Evolutionary conservation across 37 sponge, comb jelly and placozoan species (phyloP), one percentile per base, ranked within the genome.

Genomic region (Corticium candelabrum): DNA sequence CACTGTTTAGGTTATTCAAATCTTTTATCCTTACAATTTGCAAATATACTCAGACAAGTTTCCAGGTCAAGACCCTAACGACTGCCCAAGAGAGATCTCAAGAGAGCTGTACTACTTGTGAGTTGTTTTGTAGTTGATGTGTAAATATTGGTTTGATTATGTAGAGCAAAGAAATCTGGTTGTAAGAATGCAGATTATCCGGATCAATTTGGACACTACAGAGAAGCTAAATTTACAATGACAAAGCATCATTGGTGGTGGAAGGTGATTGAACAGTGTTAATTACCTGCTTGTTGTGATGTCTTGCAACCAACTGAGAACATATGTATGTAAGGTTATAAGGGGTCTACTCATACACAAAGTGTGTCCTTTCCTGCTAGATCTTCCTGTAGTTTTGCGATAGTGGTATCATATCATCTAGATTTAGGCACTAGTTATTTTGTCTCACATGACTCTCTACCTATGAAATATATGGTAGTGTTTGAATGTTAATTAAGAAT

Each of bases 161-260:
- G 32, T 75, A 90, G 91, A 30, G 94, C 91, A 32, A 5, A 41
- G 35, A 32, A 40, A 0, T 40, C 76, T 29, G 73, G 78, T 32
- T 94, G 94, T 39, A 81, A 78, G 40, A 90, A 94, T 75, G 91
- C 91, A 1, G 68, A 34, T 0, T 57, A 85, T 56, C 94, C 94
- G 1, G 94, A 94, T 72, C 72, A 62, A 36, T 94, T 84, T 40
- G 91, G 94, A 3, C 89, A 94, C 75, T 94, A 90, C 80, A 76
- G 94, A 39, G 88, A 90, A 74, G 94, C 91, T 0, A 40, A 37
- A 0, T 50, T 88, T 31, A 90, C 91, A 15, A 83, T 87, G 37
- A 87, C 90, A 68, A 94, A 94, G 76, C 94, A 94, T 68, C 94
- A 94, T 77, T 94, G 94, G 94, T 94, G 91, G 92, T 94, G 94